Conservation (phyloP, 2,888 invertebrate species). For the Ophonus ardosiacus region DNA sequence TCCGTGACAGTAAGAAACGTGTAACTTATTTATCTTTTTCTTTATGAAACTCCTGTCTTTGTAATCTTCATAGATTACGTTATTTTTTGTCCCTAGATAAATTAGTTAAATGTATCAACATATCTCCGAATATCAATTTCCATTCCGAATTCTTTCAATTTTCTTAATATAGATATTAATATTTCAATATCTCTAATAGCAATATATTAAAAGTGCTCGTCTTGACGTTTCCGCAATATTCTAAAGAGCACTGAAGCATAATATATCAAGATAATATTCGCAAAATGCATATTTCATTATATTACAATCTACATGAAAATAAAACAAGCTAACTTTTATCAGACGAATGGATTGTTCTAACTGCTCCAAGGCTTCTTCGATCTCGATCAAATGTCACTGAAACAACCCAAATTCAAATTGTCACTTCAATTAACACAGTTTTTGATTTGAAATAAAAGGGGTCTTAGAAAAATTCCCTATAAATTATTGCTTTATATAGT, state of each 20-base stretch:
- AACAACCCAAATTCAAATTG: not conserved
- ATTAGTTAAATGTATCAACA: not conserved
- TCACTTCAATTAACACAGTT: not conserved
- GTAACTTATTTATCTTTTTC: no score
- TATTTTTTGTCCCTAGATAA: not conserved
- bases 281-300: not conserved
- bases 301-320: not conserved
- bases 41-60: no score
- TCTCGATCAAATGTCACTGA: slow-evolving; percentile 1
- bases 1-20: no score
- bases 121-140: not conserved
- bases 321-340: not conserved
- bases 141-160: not conserved
- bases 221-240: not conserved
- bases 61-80: no score
- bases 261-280: not conserved
- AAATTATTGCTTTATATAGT: no score
- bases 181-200: not conserved
- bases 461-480: not conserved
- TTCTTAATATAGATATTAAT: not conserved
- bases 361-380: not conserved
- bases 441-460: not conserved
- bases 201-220: not conserved
- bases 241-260: not conserved
- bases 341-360: not conserved